These are phyloP conservation scores for Sepiola atlantica DNA, from an alignment of 2,888 invertebrate genomes.

Conservation along the genomic window DNA sequence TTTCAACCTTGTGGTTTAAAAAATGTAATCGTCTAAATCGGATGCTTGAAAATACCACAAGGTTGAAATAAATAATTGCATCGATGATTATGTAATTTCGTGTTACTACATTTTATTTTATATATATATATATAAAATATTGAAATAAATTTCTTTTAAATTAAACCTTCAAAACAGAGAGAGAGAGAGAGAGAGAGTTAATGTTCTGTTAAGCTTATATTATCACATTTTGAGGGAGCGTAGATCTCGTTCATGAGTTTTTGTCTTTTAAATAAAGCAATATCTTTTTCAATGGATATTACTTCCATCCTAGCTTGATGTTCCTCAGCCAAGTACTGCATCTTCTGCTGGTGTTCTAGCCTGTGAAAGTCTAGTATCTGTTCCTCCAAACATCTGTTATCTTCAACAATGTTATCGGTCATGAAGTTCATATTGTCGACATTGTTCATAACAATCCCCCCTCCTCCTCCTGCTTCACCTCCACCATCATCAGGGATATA, in stretches of 20 bases:
- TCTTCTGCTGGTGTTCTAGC: conserved; percentile 10
- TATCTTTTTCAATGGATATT: conserved; percentile 39
- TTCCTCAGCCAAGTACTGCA: background rate
- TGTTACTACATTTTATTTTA: too few relatives aligned
- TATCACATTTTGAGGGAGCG: conserved; percentile 19
- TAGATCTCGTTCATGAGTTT: conserved; percentile 34
- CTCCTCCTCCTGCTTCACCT: background rate
- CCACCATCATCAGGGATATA: background rate
- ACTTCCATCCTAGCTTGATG: conserved; percentile 38
- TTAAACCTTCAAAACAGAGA: background rate
- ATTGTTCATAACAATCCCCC: background rate
- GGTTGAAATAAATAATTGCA: too few relatives aligned
- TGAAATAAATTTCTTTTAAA: background rate
- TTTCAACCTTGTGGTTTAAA: too few relatives aligned
- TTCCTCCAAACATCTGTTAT: background rate
- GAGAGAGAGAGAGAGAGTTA: background rate
- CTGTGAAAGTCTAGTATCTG: conserved; percentile 38
- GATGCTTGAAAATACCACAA: too few relatives aligned
- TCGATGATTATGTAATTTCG: too few relatives aligned
- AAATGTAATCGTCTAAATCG: too few relatives aligned
- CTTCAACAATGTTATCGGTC: background rate
- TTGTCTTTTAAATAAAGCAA: conserved; percentile 41
- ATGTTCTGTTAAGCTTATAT: conserved; percentile 35
- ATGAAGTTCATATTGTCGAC: background rate
- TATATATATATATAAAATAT: background rate